phyloP scores from a whole-genome alignment of 92 coral and sea anemone genomes.

The Heliopora coerulea region DNA sequence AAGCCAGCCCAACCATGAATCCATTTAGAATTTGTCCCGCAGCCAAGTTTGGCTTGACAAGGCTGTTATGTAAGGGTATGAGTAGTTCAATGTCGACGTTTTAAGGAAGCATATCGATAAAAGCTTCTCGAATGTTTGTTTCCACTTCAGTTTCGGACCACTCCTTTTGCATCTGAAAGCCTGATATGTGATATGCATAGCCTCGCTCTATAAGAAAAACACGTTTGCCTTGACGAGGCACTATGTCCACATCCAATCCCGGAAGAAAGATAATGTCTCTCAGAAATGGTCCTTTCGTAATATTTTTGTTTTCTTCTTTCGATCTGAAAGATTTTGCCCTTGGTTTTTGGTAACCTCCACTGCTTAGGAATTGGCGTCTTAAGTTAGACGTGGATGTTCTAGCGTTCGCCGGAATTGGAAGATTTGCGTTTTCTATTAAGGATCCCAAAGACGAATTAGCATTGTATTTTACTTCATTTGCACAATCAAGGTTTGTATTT shows the following conservation, averaged over 20 bases:
- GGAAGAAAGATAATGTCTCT: slow-evolving; percentile 56
- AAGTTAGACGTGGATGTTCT: not conserved
- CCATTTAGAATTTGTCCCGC: slow-evolving; percentile 50
- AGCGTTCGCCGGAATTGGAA: not conserved
- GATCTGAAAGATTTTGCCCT: not conserved
- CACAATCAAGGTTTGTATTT: slow-evolving; percentile 1
- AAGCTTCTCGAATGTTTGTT: slow-evolving; percentile 32
- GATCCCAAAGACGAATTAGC: too few species aligned
- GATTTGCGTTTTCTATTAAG: too few species aligned
- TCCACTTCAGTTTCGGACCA: slow-evolving; percentile 56
- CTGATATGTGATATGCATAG: slow-evolving; percentile 47
- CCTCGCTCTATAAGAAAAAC: slow-evolving; percentile 59
- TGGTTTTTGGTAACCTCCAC: not conserved
- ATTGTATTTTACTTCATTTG: not conserved
- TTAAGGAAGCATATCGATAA: slow-evolving; percentile 39
- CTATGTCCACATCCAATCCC: slow-evolving; percentile 44
- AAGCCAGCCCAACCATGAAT: slow-evolving; percentile 42
- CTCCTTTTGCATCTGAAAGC: slow-evolving; percentile 50
- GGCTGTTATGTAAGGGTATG: slow-evolving; percentile 51
- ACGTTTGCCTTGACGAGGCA: slow-evolving; percentile 54
- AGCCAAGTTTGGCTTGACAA: slow-evolving; percentile 54
- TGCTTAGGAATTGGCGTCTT: slow-evolving; percentile 7
- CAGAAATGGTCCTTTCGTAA: slow-evolving; percentile 54
- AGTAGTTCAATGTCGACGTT: slow-evolving; percentile 47
- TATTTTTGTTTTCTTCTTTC: slow-evolving; percentile 36